These are phyloP conservation scores for Epinephelus lanceolatus DNA, from an alignment of 2,113 vertebrate species.

Conservation along the genomic window DNA sequence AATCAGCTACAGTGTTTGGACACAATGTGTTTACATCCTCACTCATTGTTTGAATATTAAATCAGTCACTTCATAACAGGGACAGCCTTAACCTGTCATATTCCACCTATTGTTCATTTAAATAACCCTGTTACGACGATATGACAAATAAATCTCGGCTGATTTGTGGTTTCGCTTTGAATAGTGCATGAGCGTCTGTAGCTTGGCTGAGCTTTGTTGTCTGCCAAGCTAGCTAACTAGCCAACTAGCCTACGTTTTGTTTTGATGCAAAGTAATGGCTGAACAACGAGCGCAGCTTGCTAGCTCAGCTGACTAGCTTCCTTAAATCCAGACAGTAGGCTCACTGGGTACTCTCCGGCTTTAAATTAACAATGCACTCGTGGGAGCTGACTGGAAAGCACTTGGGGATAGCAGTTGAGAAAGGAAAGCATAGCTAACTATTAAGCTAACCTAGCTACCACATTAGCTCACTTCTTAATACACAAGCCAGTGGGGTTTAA, in stretches of 20 bases:
- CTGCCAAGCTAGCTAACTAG: conserved; percentile 62
- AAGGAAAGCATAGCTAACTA: conserved; percentile 7
- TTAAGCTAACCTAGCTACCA: conserved; percentile 52
- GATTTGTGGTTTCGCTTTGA: not conserved
- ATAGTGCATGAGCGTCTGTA: not conserved
- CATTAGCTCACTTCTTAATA: conserved; percentile 63
- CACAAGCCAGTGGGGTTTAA: conserved; percentile 74
- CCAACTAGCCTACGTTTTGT: conserved; percentile 79
- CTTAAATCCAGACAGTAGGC: not conserved
- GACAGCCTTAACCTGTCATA: not conserved
- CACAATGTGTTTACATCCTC: conserved; percentile 12
- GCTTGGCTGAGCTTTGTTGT: conserved; percentile 74
- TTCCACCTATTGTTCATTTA: not conserved
- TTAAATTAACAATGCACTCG: not conserved
- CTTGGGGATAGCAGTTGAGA: not conserved
- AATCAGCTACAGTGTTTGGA: conserved; percentile 1
- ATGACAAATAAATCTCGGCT: not conserved
- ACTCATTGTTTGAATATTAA: conserved; percentile 32
- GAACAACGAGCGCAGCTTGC: conserved; percentile 39
- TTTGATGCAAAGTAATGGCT: conserved; percentile 78
- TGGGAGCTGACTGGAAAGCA: not conserved
- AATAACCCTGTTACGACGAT: not conserved
- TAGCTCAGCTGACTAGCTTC: conserved; percentile 29
- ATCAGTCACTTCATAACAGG: not conserved
- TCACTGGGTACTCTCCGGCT: too few species aligned